Base-by-base conservation (phyloP, 53 echinoderm and acorn worm species). In the Zoroaster sp. region DNA sequence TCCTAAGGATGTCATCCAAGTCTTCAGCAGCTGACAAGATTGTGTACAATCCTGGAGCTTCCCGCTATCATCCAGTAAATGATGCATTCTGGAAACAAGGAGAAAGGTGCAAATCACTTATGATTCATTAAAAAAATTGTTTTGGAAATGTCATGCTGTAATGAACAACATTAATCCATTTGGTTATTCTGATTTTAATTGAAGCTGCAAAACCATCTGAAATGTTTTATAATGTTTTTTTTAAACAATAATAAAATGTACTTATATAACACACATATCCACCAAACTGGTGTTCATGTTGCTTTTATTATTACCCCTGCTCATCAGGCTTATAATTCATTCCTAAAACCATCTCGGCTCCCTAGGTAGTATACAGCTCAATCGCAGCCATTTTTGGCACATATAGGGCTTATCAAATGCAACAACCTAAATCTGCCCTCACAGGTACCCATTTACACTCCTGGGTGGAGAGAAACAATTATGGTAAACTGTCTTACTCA, bases 71-170 rank as follows among this genome's bases (percentile, higher is more conserved):
- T 73, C 97, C 97, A 4, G 77, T 97, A 11, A 72, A 92, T 17
- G 55, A 89, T 91, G 97, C 97, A 7, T 97, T 90, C 83, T 97
- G 97, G 97, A 97, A 97, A 65, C 91, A 97, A 87, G 95, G 92
- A 80, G 97, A 97, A 44, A 95, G 91, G 97, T 97, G n/a, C n/a
- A n/a, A 90, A 89, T 89, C 5, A 71, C 37, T 35, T 11, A 8
- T 17, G 3, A 18, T 15, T 5, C 14, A 38, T 12, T 28, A 73
- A 73, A 69, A 13, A 20, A 7, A 69, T 9, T 25, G 11, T 9
- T 69, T 69, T 69, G 69, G 33, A 32, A 69, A 69, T 25, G 18
- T 69, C 33, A 18, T 9, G 11, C 18, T 11, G n/a, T n/a, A n/a
- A n/a, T n/a, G n/a, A n/a, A n/a, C 23, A 10, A 47, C 14, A 47